A percentile compares a stretch with the other conserved stretches of the same genome.
phyloP scores from a whole-genome alignment of 2,113 vertebrate species.

The Cyphomyrus plagiostoma region DNA sequence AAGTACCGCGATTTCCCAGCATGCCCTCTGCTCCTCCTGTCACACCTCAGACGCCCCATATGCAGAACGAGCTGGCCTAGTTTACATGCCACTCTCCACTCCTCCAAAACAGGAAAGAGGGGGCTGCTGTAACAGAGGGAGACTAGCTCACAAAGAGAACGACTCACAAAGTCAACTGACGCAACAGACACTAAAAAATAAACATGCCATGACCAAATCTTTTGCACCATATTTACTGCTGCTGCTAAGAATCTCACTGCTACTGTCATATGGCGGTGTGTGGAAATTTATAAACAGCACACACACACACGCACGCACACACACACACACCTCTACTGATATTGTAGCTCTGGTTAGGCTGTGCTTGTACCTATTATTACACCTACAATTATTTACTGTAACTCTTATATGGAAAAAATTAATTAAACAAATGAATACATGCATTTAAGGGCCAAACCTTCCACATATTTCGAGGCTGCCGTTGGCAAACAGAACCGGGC shows the following conservation, averaged over 20 bases:
- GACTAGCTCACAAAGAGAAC: neutral
- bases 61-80: constrained; percentile 3
- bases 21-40: constrained; percentile 3
- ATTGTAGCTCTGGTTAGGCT: neutral
- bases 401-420: neutral
- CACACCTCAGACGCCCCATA: constrained; percentile 1
- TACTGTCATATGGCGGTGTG: neutral
- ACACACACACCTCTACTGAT: neutral
- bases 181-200: neutral
- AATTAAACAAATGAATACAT: neutral
- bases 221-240: neutral
- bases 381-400: neutral
- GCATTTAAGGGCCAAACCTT: neutral
- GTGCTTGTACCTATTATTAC: neutral
- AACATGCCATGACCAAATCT: neutral
- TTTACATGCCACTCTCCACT: constrained; percentile 6
- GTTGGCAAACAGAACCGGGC: neutral
- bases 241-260: neutral
- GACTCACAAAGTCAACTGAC: neutral
- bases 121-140: neutral
- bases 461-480: neutral
- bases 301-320: neutral
- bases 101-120: neutral
- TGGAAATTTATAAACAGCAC: neutral
- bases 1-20: neutral